Evolutionary conservation across 2,797 vertebrate species (phyloP).

Genomic region (Tokudaia muenninki): DNA sequence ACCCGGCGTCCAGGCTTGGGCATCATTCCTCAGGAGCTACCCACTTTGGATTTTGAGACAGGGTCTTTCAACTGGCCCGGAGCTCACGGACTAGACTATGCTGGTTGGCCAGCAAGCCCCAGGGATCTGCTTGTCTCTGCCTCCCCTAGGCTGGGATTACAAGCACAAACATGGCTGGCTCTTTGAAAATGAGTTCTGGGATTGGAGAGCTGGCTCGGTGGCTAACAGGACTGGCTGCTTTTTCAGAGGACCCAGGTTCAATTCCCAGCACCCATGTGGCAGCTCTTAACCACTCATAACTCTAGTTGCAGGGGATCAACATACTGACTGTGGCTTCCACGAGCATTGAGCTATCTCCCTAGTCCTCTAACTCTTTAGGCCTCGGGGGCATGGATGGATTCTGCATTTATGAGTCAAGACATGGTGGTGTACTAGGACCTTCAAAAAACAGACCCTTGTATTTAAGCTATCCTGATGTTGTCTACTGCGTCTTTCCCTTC

Average conservation of each 20-base stretch:
- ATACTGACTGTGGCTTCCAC: not conserved
- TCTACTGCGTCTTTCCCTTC: not conserved
- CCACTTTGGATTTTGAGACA: not conserved
- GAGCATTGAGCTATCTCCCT: not conserved
- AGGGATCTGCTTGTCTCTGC: not conserved
- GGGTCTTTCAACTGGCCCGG: not conserved
- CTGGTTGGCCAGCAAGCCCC: too few relatives aligned
- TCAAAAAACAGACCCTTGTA: not conserved
- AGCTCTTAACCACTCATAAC: not conserved
- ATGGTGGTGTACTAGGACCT: not conserved
- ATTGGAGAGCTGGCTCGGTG: not conserved
- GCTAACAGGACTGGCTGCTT: not conserved
- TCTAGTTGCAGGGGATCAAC: not conserved
- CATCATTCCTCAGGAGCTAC: not conserved
- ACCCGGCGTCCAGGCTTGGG: not conserved
- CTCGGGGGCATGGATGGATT: not conserved
- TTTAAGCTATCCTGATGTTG: slow-evolving; percentile 18
- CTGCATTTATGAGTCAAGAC: not conserved
- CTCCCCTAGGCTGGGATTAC: not conserved
- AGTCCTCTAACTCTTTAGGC: not conserved
- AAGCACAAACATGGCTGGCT: not conserved
- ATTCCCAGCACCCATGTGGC: too few relatives aligned
- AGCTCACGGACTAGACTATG: not conserved
- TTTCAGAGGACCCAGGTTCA: not conserved
- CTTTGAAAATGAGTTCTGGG: not conserved